Evolutionary conservation across 2,888 invertebrate species (phyloP).

Genomic region (Nemoura dubitans): DNA sequence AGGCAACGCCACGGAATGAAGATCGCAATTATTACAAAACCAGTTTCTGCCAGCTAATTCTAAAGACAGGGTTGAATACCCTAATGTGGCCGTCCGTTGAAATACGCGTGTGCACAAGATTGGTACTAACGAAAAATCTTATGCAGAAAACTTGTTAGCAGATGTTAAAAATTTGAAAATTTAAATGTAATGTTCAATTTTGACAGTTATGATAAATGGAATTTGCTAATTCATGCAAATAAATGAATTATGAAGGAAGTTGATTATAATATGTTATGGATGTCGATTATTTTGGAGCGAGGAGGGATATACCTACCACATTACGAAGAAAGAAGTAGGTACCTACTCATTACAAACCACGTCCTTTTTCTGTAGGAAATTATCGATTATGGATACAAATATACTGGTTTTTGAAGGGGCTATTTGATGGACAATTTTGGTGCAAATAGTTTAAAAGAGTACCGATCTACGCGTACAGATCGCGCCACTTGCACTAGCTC

Average conservation of each 20-base stretch:
- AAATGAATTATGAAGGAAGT: neutral
- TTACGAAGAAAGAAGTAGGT: too few relatives aligned
- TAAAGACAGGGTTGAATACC: constrained; percentile 24
- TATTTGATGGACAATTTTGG: too few relatives aligned
- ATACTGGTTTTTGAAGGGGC: too few relatives aligned
- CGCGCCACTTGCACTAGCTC: too few relatives aligned
- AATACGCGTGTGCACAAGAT: neutral
- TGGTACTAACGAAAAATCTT: neutral
- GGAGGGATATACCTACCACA: too few relatives aligned
- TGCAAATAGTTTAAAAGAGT: too few relatives aligned
- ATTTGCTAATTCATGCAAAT: neutral
- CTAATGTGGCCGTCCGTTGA: neutral
- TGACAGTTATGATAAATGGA: neutral
- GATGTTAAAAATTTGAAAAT: neutral
- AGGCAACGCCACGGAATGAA: neutral
- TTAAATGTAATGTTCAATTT: neutral
- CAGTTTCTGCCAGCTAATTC: neutral
- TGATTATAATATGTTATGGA: too few relatives aligned
- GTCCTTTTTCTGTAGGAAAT: too few relatives aligned
- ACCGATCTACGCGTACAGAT: too few relatives aligned
- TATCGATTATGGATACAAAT: too few relatives aligned
- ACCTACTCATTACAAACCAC: too few relatives aligned
- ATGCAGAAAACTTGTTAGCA: neutral
- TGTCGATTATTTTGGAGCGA: too few relatives aligned
- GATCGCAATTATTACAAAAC: neutral